Base-by-base conservation (phyloP, 2,113 vertebrate species). In the Daubentonia madagascariensis region DNA sequence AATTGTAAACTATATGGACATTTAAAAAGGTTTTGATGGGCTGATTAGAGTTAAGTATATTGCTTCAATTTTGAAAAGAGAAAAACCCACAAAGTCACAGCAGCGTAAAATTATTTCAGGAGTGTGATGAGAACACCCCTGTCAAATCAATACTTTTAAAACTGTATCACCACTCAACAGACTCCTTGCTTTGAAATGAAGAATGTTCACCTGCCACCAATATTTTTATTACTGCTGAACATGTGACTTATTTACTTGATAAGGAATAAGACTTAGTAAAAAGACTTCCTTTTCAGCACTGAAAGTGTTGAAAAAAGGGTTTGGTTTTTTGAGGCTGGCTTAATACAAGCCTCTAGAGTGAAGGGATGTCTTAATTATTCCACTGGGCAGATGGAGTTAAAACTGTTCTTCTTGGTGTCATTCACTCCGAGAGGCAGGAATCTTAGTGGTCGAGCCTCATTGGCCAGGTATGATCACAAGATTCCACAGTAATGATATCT, bases 1-100 rank as follows among this genome's bases (percentile, higher is more conserved):
- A 76, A 79, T 72, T 92, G 59, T 92, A 90, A 89, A 90, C 78
- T 88, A 54, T 70, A 68, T 43, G 48, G 80, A n/a, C 61, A 96
- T 90, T 96, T 97, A 87, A 8, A 85, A 97, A 94, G 88, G 32
- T 81, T 94, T 95, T 97, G 65, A 93, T 97, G 87, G 52, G 96
- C 91, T 96, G 80, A 97, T 96, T 95, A 76, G 48, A 95, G 72
- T 67, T 89, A 93, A 96, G 45, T 81, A 92, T n/a, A n/a, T 79
- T 68, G 65, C 18, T 97, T 94, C 65, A 88, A 67, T 95, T 97
- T 65, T 83, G 84, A 83, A 68, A 83, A 80, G 93, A 40, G n/a
- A 89, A 95, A 96, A 85, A 84, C 45, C 28, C 32, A 89, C 68
- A 81, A 92, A 97, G 96, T 96, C 54, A 92, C 45, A 96, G 48